Evolutionary conservation across 2,888 invertebrate genomes (phyloP), one percentile per base, ranked within the genome.

Genomic region (Willowsia nigromaculata): DNA sequence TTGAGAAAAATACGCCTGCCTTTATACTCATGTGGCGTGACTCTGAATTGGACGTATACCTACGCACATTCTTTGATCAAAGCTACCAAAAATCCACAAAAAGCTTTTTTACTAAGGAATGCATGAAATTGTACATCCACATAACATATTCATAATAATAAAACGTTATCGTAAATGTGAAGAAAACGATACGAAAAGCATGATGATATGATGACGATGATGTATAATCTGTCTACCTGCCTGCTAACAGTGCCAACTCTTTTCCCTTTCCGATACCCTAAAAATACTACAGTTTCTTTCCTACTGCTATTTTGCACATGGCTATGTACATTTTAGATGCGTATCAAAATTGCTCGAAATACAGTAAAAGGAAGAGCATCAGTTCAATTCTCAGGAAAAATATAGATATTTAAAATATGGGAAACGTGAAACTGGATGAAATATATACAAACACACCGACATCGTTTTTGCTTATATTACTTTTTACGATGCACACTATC

Each of bases 191-290:
- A 62, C 56, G 56, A 62, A 15, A 62, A 62, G n/a, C 30, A 62
- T 62, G 62, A 7, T 62, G 30, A 62, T 62, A 11, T 2, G 6
- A 56, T 11, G 18, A 59, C 27, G 59, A 62, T 27, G 62, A 62
- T 30, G 62, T 27, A 30, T 56, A 56, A 56, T 56, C 56, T 56
- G 56, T 56, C 56, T 56, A 62, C 30, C 62, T 62, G 62, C 62
- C 30, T 30, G 30, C 62, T 15, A 62, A 62, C 62, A n/a, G n/a
- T n/a, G n/a, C n/a, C n/a, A n/a, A n/a, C n/a, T n/a, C n/a, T n/a
- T n/a, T n/a, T n/a, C 30, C 30, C 30, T 62, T 59, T 59, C 59
- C 59, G 27, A 59, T 59, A 59, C 30, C n/a, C 62, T 27, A 30
- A 15, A n/a, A n/a, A 30, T 30, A 62, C 15, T 30, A 62, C 30